A percentile compares a stretch with the other conserved stretches of the same genome.
phyloP scores from a whole-genome alignment of 2,888 invertebrate species.

The Drosophila paramelanica region DNA sequence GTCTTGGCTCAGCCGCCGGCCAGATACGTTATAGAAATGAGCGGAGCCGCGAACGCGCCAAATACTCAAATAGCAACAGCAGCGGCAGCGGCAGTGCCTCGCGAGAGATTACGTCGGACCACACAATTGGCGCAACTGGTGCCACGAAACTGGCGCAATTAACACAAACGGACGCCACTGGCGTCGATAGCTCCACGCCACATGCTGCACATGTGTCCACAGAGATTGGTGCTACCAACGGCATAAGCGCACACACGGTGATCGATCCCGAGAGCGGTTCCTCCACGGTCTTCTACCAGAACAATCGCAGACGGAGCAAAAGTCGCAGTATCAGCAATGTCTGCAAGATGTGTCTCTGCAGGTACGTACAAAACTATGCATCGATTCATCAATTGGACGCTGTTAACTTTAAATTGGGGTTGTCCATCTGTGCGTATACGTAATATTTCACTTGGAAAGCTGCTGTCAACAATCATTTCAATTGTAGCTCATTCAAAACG shows the following conservation, averaged over 20 bases:
- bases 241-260: constrained; percentile 61
- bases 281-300: constrained; percentile 83
- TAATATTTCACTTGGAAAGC: constrained; percentile 26
- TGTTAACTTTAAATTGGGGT: neutral
- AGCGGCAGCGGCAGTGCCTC: constrained; percentile 54
- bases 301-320: constrained; percentile 83
- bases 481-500: constrained; percentile 9
- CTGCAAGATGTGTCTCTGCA: constrained; percentile 84
- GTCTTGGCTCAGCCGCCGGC: constrained; percentile 82
- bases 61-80: constrained; percentile 66
- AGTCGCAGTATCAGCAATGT: constrained; percentile 82
- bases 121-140: constrained; percentile 50
- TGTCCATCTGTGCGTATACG: constrained; percentile 54
- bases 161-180: constrained; percentile 69
- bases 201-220: constrained; percentile 37
- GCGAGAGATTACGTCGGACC: constrained; percentile 53
- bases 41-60: constrained; percentile 84
- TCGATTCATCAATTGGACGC: constrained; percentile 6
- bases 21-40: constrained; percentile 85
- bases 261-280: constrained; percentile 81
- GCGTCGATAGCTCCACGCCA: constrained; percentile 40
- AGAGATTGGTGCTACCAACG: constrained; percentile 45
- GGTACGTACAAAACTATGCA: constrained; percentile 62
- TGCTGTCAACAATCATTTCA: constrained; percentile 27
- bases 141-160: constrained; percentile 80